phyloP scores from a whole-genome alignment of 2,888 invertebrate genomes.

The Drosophila mayaguana region DNA sequence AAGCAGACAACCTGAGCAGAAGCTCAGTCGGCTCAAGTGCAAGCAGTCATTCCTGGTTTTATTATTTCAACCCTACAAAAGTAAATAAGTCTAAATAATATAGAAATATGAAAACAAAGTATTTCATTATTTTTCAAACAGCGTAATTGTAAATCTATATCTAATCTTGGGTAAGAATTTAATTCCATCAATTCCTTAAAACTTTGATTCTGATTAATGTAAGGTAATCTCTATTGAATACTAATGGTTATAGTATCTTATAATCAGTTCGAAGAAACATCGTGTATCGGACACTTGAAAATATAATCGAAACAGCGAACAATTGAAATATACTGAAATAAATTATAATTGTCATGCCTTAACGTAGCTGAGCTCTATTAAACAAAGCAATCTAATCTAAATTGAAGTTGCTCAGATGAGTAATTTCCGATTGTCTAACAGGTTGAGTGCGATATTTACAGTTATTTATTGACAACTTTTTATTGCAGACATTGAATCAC shows the following conservation, averaged over 20 bases:
- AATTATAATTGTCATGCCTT: background rate
- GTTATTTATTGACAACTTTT: background rate
- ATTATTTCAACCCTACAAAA: no score
- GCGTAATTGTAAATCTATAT: no score
- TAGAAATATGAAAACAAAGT: no score
- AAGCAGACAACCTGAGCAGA: no score
- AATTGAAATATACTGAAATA: background rate
- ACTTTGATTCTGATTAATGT: background rate
- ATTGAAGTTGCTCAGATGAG: background rate
- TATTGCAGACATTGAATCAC: background rate
- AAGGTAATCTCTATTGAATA: background rate
- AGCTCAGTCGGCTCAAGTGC: no score
- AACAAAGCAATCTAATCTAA: conserved; percentile 9
- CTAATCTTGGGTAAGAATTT: no score
- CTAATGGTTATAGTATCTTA: no score
- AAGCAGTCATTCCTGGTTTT: no score
- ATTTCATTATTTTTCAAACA: no score
- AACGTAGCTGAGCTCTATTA: background rate
- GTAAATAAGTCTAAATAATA: no score
- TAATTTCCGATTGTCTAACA: background rate
- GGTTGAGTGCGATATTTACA: background rate
- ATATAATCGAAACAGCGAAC: background rate
- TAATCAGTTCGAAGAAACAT: no score
- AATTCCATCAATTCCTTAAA: background rate
- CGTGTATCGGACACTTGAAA: no score